Conservation (phyloP, 2,888 invertebrate species). For the Idaea dimidiata region DNA sequence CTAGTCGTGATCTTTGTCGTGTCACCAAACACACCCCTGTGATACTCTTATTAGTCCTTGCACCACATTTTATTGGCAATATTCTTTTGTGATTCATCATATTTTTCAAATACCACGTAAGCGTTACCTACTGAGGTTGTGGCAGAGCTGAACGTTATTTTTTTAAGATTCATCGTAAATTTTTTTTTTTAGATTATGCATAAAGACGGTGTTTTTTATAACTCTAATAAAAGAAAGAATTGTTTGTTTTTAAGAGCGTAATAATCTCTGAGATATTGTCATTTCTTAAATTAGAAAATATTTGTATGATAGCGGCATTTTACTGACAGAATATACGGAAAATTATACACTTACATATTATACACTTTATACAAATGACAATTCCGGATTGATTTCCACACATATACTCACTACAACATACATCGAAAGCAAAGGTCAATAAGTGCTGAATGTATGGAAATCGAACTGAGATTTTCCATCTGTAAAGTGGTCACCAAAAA, state of each 20-base stretch:
- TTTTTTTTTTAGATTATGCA: conserved; percentile 1
- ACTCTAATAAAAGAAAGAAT: neutral
- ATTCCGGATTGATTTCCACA: no score
- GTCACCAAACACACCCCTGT: neutral
- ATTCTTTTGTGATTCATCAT: no score
- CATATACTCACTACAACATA: no score
- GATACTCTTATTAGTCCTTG: neutral
- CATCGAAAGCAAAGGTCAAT: no score
- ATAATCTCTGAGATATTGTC: neutral
- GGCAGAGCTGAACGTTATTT: neutral
- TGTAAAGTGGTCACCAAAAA: no score
- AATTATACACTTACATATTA: no score
- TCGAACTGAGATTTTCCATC: no score
- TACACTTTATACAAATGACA: no score
- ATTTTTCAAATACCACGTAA: no score
- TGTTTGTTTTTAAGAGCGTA: neutral
- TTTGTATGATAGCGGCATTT: neutral
- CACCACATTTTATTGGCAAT: no score
- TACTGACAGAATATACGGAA: neutral
- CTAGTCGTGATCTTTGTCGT: conserved; percentile 35
- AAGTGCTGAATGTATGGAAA: no score
- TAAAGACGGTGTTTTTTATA: neutral
- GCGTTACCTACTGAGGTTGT: neutral
- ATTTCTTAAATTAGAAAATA: neutral
- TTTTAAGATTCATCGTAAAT: neutral